Base-by-base conservation (phyloP, 2,113 vertebrate genomes). In the Semnornis frantzii region DNA sequence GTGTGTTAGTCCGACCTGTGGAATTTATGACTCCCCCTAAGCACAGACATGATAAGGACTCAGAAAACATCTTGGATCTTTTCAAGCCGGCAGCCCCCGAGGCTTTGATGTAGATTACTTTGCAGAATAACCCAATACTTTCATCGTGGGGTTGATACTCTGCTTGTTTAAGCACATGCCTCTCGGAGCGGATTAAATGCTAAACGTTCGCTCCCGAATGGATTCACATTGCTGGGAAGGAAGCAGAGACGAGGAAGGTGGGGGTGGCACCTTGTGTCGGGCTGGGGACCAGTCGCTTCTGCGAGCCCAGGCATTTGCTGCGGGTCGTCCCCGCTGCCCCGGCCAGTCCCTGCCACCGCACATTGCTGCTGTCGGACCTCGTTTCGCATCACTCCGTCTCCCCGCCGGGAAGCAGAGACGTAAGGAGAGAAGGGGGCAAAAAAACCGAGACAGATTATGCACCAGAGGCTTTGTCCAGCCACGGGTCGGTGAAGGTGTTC, bases 11-110 rank as follows among this genome's bases (percentile, higher is more conserved):
- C 82, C 86, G 86, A 87, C 80, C 92, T 96, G 94, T 97, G 97
- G 98, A 98, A 98, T 98, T 98, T 98, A 98, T 96, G 97, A 94
- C 98, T 97, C 93, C 96, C 97, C 93, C 94, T 96, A 95, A 98
- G 98, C 97, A 72, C 96, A 96, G 96, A 95, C 93, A 96, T 88
- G 98, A 98, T 98, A 98, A 98, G 98, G 84, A 97, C 92, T 94
- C 60, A 83, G 95, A 97, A 97, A 96, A 97, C 94, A 85, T 91
- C 95, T 97, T 95, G 92, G 95, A 94, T 96, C 97, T 98, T 97
- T 98, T 98, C 97, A 98, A 98, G 98, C 89, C 90, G 95, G 94
- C 97, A 96, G 92, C 82, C 98, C 97, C 82, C 76, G 95, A 97
- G 96, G 97, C 98, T 98, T 98, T 98, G 94, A 97, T 97, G 97